Evolutionary conservation across 2,797 vertebrate species (phyloP).

Genomic region (Knipowitschia caucasica): DNA sequence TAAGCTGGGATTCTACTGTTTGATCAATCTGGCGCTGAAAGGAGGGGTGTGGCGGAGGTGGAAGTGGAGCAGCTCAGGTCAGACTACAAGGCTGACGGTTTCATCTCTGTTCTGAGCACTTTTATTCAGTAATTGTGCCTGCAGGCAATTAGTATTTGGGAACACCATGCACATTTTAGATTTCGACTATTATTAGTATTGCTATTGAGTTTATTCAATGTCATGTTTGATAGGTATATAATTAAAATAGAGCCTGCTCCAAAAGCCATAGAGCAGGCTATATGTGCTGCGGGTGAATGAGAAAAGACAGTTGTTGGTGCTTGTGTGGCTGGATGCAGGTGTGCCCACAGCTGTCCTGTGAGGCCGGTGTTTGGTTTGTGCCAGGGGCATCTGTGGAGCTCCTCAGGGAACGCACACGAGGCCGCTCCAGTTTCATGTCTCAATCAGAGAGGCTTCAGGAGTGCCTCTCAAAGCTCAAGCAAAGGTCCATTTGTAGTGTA

Average conservation of each 20-base stretch:
- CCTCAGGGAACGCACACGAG: slow-evolving; percentile 53
- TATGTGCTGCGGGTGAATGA: background rate
- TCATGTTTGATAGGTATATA: too few relatives aligned
- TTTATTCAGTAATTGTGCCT: background rate
- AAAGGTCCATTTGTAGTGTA: slow-evolving; percentile 70
- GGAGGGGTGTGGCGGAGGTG: background rate
- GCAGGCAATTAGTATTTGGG: background rate
- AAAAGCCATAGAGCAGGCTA: too few relatives aligned
- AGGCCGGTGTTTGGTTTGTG: slow-evolving; percentile 57
- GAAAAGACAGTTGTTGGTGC: slow-evolving; percentile 13
- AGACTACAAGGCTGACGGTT: slow-evolving; percentile 9
- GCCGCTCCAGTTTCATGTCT: slow-evolving; percentile 66
- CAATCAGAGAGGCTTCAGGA: slow-evolving; percentile 65
- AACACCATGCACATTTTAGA: background rate
- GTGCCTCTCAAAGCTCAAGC: slow-evolving; percentile 68
- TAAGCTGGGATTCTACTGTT: slow-evolving; percentile 58
- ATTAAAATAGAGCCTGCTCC: too few relatives aligned
- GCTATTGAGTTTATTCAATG: too few relatives aligned
- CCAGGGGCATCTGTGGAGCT: slow-evolving; percentile 49
- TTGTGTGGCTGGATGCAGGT: slow-evolving; percentile 40
- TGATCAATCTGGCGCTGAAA: slow-evolving; percentile 54
- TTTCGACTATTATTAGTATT: background rate
- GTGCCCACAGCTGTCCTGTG: slow-evolving; percentile 51
- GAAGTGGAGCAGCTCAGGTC: slow-evolving; percentile 16
- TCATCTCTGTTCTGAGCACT: too few relatives aligned